Evolutionary conservation across 2,888 invertebrate species (phyloP), one percentile per base, ranked within the genome.

Genomic region (Ceraclea dissimilis): DNA sequence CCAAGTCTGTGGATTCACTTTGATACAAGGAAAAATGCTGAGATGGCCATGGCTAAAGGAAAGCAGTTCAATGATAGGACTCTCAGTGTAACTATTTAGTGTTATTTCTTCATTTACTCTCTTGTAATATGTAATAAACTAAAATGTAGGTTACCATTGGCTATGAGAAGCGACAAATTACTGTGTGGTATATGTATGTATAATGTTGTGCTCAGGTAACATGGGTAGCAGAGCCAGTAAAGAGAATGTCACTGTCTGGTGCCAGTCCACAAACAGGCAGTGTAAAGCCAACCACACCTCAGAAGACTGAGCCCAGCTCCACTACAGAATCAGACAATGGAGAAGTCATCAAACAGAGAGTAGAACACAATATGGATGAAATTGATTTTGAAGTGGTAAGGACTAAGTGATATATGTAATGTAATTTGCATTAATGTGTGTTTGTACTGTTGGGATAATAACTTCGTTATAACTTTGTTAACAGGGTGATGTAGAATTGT

Each of bases 1-100:
- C 92, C 92, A 16, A 85, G 87, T 65, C 77, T 90, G 62, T 82
- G 86, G 48, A 72, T 92, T 52, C 86, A 86, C 69, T 93, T 84
- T 73, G 83, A 84, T 64, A 80, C 83, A 34, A 78, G 92, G 48
- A 84, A 86, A 66, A 87, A 88, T 67, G 91, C 92, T 0, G 92
- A 92, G 70, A 78, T 83, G 61, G 92, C 89, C 1, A 71, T 86
- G 64, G 74, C 83, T 57, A 86, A 89, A 67, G 92, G 90, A 13
- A 82, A 85, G 63, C 82, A 86, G 64, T 86, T 92, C 67, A 75
- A 70, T 65, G 77, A 77, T 61, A 62, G 77, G 48, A 77, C 76
- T 33, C 69, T 78, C 5, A 71, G 73, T 47, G 78, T 77, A 58
- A 69, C 71, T 70, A 26, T 51, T 43, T 48, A 43, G 2, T 43